Percentiles rank a stretch among this genome's conserved stretches.
phyloP scores from a whole-genome alignment of 2,113 vertebrate genomes.

The Fulmarus glacialis region DNA sequence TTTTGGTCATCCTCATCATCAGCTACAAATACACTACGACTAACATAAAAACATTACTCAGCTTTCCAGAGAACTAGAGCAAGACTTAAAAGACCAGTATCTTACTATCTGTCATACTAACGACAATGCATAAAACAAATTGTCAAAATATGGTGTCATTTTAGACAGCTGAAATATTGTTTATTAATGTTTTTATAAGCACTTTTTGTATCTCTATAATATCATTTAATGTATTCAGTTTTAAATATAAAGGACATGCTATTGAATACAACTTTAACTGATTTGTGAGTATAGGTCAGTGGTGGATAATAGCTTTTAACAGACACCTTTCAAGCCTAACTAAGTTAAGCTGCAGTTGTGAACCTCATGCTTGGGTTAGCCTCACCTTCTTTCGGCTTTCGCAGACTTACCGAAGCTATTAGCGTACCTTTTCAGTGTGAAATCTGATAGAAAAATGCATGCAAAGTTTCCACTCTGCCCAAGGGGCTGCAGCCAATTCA shows the following conservation, averaged over 20 bases:
- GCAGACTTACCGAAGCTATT: not conserved
- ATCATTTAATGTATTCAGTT: not conserved
- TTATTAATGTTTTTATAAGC: not conserved
- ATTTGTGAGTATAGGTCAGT: not conserved
- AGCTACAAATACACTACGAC: slow-evolving; percentile 23
- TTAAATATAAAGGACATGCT: not conserved
- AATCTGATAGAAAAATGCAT: not conserved
- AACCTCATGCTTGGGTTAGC: not conserved
- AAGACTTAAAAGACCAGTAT: not conserved
- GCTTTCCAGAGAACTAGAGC: not conserved
- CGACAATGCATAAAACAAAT: not conserved
- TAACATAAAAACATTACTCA: not conserved
- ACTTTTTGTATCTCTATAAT: not conserved
- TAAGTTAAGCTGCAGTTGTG: not conserved
- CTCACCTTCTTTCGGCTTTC: not conserved
- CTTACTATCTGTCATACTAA: not conserved
- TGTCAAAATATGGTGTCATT: not conserved
- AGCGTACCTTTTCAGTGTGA: not conserved
- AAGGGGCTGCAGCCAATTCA: not conserved
- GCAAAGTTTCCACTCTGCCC: not conserved
- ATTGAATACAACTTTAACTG: not conserved
- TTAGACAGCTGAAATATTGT: not conserved
- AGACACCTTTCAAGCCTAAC: not conserved
- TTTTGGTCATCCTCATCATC: not conserved
- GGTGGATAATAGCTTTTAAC: not conserved